Evolutionary conservation across 2,113 vertebrate species (phyloP), one percentile per base, ranked within the genome.

Genomic region (Ondatra zibethicus): DNA sequence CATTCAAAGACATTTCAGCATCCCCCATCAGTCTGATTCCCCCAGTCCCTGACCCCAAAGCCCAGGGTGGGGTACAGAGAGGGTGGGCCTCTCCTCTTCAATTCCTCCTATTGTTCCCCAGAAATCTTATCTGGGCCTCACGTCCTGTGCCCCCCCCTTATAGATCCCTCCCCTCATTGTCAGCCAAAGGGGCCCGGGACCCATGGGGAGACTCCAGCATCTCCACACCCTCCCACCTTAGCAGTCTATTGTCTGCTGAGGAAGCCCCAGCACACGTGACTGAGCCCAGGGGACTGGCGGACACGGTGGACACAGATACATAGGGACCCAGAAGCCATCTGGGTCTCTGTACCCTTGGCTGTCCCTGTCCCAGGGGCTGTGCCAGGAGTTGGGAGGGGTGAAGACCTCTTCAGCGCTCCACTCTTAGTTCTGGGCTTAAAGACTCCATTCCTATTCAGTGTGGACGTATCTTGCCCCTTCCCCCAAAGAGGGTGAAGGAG

Each of bases 101-200:
- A 99, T 99, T 99, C 99, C 99, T 99, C 98, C 98, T 97, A 99
- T 99, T 99, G 99, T 99, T 99, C 98, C 96, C 91, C 94, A 98
- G 96, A 97, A 98, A 97, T 97, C 98, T 99, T 99, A 99, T 99
- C 99, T 99, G 96, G 98, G 99, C 98, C 98, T 72, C 23, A 91
- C 50, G 91, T 98, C 98, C 98, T 98, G 98, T 98, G n/a, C n/a
- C 98, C 98, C 98, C 98, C 98, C 97, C 97, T 98, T 97, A 39
- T 5, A 88, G 65, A 89, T 84, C 92, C 98, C 97, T 98, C 98
- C 96, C 97, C 96, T 97, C 98, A 98, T 98, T 98, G 98, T 98
- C 61, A 13, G 91, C 55, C n/a, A 89, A 80, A 89, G 97, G 94
- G 97, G 96, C 96, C 93, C 81, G 58, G 45, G 93, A 90, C 84